Base-by-base conservation (phyloP, 2,888 invertebrate species). In the Drosophila meridionalis region DNA sequence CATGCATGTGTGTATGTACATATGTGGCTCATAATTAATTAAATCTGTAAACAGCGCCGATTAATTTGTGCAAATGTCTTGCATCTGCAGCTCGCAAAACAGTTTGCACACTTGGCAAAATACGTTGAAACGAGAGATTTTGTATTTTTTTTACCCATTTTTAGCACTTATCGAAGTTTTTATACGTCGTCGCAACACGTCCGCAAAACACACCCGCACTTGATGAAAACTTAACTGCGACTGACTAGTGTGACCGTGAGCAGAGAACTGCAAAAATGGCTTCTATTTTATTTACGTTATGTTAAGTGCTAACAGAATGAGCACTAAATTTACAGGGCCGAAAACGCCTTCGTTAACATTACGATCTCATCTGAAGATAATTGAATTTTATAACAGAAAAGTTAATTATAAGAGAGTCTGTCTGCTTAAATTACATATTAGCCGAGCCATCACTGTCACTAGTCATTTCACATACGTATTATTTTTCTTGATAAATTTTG, bases 81-180 rank as follows among this genome's bases (percentile, higher is more conserved):
- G 32, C 57, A 64, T 62, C 40, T 71, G 55, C 59, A 59, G 64
- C 58, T 45, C 11, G 7, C 56, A 43, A 58, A 52, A 40, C 42
- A 65, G 32, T 68, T 68, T 63, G 47, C 50, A 65, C 53, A 68
- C 76, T 80, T 64, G 64, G 52, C 55, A 50, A 40, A 65, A 48
- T 57, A 56, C 8, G 45, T 45, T 65, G 40, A 65, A 61, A 52
- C 60, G 47, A 69, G 32, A 57, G 65, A 60, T 63, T 71, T 63
- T 80, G 60, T 30, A 40, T 60, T 48, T 48, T 48, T 48, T 71
- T 78, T 78, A 78, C 80, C 80, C 78, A 78, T 80, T 80, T 73
- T 80, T 65, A 78, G 72, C 78, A 78, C 72, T 80, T 76, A 80
- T 80, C 78, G 78, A 76, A 66, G 77, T 75, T 72, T 78, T 66